phyloP scores from a whole-genome alignment of 2,797 vertebrate species.

The Pagetopsis macropterus region DNA sequence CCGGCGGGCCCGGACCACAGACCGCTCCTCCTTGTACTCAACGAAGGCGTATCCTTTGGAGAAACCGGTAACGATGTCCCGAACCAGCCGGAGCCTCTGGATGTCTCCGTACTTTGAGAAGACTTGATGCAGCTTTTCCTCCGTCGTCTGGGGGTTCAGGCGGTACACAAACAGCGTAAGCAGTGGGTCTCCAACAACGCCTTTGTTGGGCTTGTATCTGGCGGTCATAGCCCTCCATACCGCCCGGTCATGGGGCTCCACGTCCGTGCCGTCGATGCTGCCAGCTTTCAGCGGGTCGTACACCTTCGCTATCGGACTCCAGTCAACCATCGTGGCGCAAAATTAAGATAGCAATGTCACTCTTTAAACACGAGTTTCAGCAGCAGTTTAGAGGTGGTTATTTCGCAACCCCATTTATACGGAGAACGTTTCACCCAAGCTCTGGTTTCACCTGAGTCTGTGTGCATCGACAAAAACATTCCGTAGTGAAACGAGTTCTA shows the following conservation, averaged over 20 bases:
- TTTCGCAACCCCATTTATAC: accelerated
- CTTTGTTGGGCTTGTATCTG: slow-evolving; percentile 92
- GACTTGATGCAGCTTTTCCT: slow-evolving; percentile 89
- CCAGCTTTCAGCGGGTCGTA: slow-evolving; percentile 96
- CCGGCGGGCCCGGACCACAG: slow-evolving; percentile 88
- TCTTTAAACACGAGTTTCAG: no score
- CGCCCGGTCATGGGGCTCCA: slow-evolving; percentile 94
- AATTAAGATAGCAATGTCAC: accelerated
- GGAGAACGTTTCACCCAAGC: not conserved
- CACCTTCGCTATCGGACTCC: slow-evolving; percentile 92
- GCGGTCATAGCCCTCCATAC: slow-evolving; percentile 94
- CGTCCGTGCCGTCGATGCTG: slow-evolving; percentile 94
- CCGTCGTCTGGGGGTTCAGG: slow-evolving; percentile 90
- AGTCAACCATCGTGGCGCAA: slow-evolving; percentile 86
- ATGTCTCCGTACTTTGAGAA: slow-evolving; percentile 95
- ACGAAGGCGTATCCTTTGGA: slow-evolving; percentile 95
- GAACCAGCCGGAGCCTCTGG: slow-evolving; percentile 88
- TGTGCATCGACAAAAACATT: slow-evolving; percentile 47
- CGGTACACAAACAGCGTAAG: slow-evolving; percentile 92
- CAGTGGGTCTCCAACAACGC: slow-evolving; percentile 89
- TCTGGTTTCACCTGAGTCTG: not conserved
- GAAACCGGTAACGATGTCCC: slow-evolving; percentile 92
- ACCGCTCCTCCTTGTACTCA: slow-evolving; percentile 93
- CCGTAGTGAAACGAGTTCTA: slow-evolving; percentile 55
- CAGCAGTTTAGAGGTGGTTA: accelerated